phyloP scores from a whole-genome alignment of 2,113 vertebrate genomes.

The Rhinopithecus roxellana region DNA sequence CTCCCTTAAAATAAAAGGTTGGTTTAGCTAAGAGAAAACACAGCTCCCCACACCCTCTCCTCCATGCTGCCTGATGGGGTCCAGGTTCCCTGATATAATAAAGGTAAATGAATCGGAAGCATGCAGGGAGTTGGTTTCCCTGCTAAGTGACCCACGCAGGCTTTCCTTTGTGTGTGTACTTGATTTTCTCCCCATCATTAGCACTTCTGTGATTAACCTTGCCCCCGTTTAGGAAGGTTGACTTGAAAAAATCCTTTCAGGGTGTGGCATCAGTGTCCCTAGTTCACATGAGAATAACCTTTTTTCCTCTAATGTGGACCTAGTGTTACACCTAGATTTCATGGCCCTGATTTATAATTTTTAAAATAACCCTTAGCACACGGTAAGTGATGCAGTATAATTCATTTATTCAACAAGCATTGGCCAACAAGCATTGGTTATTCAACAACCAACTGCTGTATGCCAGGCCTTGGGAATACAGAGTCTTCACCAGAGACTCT shows the following conservation, averaged over 20 bases:
- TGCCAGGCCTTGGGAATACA: not conserved
- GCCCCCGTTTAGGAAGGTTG: not conserved
- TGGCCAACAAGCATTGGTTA: not conserved
- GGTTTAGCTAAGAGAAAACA: not conserved
- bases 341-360: not conserved
- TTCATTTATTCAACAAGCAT: not conserved
- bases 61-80: not conserved
- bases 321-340: not conserved
- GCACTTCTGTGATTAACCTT: not conserved
- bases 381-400: not conserved
- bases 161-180: not conserved
- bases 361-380: not conserved
- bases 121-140: not conserved
- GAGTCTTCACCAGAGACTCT: not conserved
- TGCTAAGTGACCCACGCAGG: not conserved
- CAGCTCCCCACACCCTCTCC: not conserved
- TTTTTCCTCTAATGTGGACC: not conserved
- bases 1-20: slow-evolving; percentile 30
- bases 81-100: not conserved
- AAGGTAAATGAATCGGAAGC: not conserved
- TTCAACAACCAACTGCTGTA: not conserved
- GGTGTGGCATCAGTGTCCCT: not conserved
- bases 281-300: not conserved
- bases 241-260: not conserved
- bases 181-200: not conserved